A percentile compares a stretch with the other conserved stretches of the same genome.
phyloP scores from a whole-genome alignment of 2,797 vertebrate species.

The Chelidonichthys spinosus region DNA sequence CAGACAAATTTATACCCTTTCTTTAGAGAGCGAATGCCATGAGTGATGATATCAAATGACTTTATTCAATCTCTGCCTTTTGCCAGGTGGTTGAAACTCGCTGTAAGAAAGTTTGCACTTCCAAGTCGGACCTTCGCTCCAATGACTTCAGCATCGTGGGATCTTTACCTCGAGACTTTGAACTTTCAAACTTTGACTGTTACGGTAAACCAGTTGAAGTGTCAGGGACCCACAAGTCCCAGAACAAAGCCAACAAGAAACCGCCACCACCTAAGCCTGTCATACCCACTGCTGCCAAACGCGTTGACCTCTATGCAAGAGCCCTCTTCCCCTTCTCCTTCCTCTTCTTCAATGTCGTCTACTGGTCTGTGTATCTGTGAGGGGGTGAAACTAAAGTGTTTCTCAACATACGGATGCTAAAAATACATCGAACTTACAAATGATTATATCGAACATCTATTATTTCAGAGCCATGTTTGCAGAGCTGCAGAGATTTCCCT shows the following conservation, averaged over 20 bases:
- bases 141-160: slow-evolving; percentile 99
- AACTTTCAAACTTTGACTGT: slow-evolving; percentile 98
- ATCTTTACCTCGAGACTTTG: slow-evolving; percentile 97
- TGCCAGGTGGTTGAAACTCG: slow-evolving; percentile 94
- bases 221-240: slow-evolving; percentile 89
- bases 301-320: slow-evolving; percentile 95
- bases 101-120: slow-evolving; percentile 98
- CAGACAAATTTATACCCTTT: neutral
- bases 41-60: neutral
- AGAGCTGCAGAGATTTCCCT: slow-evolving; percentile 20
- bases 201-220: slow-evolving; percentile 98
- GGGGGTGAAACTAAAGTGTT: neutral
- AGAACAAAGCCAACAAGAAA: slow-evolving; percentile 95
- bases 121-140: slow-evolving; percentile 96
- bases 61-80: slow-evolving; percentile 19
- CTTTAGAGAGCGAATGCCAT: neutral
- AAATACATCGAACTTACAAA: slow-evolving; percentile 1
- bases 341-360: slow-evolving; percentile 98
- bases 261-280: slow-evolving; percentile 93
- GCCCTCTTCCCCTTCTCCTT: slow-evolving; percentile 96
- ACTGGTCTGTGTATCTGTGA: slow-evolving; percentile 98
- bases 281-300: slow-evolving; percentile 95
- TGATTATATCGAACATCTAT: neutral
- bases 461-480: slow-evolving; percentile 23
- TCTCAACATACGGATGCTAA: slow-evolving; percentile 9